Percentiles rank a stretch among this genome's conserved stretches.
phyloP scores from a whole-genome alignment of 1,140 invertebrate species.

The Ceratina australensis region DNA sequence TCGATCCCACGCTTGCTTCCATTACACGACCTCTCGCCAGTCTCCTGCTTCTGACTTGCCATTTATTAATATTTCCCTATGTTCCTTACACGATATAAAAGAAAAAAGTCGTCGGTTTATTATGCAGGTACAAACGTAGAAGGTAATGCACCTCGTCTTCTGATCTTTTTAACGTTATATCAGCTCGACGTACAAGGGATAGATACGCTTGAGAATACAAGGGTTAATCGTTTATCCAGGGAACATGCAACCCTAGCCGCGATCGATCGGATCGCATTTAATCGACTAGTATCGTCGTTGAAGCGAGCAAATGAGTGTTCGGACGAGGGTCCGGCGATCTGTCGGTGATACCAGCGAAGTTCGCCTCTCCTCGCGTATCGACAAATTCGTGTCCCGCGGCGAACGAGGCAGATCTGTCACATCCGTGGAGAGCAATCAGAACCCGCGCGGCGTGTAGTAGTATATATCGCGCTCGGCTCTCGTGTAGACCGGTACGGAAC shows the following conservation, averaged over 20 bases:
- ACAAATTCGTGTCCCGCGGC: conserved; percentile 64
- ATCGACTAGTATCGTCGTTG: conserved; percentile 43
- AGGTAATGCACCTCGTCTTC: too few species aligned
- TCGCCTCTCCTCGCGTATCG: conserved; percentile 37
- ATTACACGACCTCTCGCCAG: not conserved
- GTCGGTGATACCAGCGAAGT: conserved; percentile 34
- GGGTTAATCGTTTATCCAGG: not conserved
- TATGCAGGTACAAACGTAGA: too few species aligned
- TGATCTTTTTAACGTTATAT: too few species aligned
- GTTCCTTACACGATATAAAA: too few species aligned
- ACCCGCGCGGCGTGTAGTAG: conserved; percentile 45
- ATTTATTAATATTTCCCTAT: not conserved
- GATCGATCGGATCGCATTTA: conserved; percentile 43
- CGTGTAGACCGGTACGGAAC: conserved; percentile 38
- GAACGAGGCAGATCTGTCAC: conserved; percentile 61
- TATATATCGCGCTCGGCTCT: conserved; percentile 44
- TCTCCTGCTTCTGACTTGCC: not conserved
- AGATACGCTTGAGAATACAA: too few species aligned
- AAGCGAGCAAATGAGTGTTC: conserved; percentile 43
- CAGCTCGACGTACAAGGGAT: too few species aligned
- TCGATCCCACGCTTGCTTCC: conserved; percentile 23
- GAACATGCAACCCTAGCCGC: not conserved
- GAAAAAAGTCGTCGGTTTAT: too few species aligned
- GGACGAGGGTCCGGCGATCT: conserved; percentile 42
- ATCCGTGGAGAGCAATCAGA: conserved; percentile 64